phyloP scores from a whole-genome alignment of 1,140 invertebrate genomes.

The Papilio helenus region DNA sequence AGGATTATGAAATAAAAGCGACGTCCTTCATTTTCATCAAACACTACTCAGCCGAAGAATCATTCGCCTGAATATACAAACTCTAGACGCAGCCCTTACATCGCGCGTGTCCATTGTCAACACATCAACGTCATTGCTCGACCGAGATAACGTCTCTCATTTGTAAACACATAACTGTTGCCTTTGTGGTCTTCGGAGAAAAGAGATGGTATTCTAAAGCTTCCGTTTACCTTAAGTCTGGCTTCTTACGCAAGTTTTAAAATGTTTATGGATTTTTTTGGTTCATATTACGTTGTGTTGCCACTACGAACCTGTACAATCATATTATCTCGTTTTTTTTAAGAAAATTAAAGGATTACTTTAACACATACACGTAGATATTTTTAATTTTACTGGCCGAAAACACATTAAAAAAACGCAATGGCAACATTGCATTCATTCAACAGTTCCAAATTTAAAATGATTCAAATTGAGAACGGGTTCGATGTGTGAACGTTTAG shows the following conservation, averaged over 20 bases:
- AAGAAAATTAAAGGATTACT: too few species aligned
- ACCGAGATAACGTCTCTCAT: slow-evolving; percentile 15
- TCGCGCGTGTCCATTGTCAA: slow-evolving; percentile 9
- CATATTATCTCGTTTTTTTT: neutral
- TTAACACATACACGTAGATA: too few species aligned
- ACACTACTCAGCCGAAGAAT: neutral
- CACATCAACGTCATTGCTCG: neutral
- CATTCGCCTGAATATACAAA: neutral
- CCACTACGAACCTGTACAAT: too few species aligned
- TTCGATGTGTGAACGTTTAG: slow-evolving; percentile 50
- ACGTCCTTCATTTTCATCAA: too few species aligned
- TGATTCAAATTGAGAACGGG: slow-evolving; percentile 66
- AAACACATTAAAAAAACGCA: slow-evolving; percentile 26
- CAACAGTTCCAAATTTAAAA: slow-evolving; percentile 57
- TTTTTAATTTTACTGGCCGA: neutral
- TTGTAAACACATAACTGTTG: slow-evolving; percentile 25
- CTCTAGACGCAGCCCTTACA: neutral
- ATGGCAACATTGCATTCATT: slow-evolving; percentile 37
- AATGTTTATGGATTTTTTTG: neutral
- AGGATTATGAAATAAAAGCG: too few species aligned
- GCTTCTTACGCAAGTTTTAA: neutral
- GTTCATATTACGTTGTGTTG: neutral
- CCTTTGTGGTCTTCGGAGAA: slow-evolving; percentile 13
- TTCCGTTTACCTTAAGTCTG: neutral
- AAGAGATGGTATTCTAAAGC: slow-evolving; percentile 7